A percentile compares a stretch with the other conserved stretches of the same genome.
Conservation (phyloP, 2,797 vertebrate genomes). For the Hapalemur alaotrensis region DNA sequence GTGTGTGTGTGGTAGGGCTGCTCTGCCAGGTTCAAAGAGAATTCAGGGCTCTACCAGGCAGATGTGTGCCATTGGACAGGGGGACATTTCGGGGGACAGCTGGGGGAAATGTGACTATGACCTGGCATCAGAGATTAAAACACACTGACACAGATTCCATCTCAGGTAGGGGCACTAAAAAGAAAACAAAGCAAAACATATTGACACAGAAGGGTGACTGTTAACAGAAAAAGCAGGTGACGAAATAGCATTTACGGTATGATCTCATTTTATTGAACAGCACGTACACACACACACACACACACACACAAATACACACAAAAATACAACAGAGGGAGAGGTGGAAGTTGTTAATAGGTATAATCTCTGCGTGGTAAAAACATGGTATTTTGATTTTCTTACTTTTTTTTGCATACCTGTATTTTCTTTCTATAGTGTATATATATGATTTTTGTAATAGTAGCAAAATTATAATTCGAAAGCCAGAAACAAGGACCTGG, state of each 20-base stretch:
- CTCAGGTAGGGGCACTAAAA: neutral
- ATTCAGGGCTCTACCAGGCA: neutral
- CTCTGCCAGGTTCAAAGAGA: neutral
- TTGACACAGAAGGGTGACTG: neutral
- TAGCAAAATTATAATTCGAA: neutral
- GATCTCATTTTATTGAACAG: neutral
- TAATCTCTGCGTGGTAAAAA: neutral
- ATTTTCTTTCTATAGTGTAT: neutral
- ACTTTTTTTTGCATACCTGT: neutral
- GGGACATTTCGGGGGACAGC: neutral
- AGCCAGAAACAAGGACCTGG: neutral
- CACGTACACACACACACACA: too few relatives aligned
- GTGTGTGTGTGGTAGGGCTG: fast-evolving
- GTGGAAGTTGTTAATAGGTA: too few relatives aligned
- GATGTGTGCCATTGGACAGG: too few relatives aligned
- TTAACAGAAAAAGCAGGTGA: neutral
- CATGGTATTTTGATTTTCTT: neutral
- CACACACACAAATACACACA: neutral
- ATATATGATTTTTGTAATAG: neutral
- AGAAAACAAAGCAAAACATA: neutral
- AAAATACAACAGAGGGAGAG: neutral
- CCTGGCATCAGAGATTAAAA: neutral
- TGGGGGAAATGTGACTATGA: neutral
- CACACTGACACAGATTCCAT: neutral
- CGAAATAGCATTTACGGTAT: fast-evolving